Evolutionary conservation across 1,140 invertebrate genomes (phyloP).

Genomic region (Ridgeia piscesae): DNA sequence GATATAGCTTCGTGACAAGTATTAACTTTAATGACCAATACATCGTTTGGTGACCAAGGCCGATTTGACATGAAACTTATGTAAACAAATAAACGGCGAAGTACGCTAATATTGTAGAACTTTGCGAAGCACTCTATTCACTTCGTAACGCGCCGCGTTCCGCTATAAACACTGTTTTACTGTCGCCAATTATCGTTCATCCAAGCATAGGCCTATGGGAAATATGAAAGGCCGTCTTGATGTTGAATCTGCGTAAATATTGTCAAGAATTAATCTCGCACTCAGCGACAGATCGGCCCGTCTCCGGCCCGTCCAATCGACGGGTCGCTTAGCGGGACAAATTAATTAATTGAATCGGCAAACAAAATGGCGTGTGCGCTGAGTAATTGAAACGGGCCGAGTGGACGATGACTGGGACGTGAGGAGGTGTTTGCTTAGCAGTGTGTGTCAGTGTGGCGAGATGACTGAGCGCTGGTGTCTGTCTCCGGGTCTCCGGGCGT

Average conservation of each 20-base stretch:
- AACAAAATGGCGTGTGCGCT: not conserved
- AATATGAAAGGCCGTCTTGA: not conserved
- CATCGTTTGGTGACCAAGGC: no score
- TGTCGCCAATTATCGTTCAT: not conserved
- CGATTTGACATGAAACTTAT: no score
- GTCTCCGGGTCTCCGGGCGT: not conserved
- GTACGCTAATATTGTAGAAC: not conserved
- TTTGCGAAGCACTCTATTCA: not conserved
- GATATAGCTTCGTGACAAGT: no score
- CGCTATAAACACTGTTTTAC: not conserved
- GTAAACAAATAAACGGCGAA: not conserved
- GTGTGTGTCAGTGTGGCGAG: not conserved
- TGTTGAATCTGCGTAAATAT: not conserved
- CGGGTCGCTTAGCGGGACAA: not conserved
- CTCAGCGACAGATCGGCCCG: not conserved
- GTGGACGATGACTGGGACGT: not conserved
- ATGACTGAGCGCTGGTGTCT: not conserved
- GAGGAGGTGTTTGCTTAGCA: not conserved
- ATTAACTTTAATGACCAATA: no score
- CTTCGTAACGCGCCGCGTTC: not conserved
- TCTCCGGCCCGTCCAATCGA: not conserved
- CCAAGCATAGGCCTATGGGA: not conserved
- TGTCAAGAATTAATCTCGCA: not conserved
- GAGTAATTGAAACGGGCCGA: constrained; percentile 3
- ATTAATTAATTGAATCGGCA: not conserved